Evolutionary conservation across 2,797 vertebrate genomes (phyloP).

Genomic region (Halcyon chelicuti): DNA sequence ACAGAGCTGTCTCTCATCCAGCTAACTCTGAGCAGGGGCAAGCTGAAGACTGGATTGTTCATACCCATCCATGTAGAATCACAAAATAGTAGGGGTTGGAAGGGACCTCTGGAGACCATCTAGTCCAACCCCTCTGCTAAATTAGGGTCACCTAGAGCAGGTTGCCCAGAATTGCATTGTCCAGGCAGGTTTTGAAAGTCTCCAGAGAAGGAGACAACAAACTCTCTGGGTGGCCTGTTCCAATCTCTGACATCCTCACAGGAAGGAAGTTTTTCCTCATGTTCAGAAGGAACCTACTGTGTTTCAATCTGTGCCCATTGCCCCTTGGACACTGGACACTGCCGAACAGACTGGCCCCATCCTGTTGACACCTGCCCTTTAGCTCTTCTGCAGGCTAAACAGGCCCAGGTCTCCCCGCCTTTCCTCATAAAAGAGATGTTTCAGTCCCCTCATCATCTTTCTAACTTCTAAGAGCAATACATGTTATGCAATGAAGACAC

Average conservation of each 20-base stretch:
- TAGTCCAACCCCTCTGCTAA: not conserved
- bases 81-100: not conserved
- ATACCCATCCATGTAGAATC: not conserved
- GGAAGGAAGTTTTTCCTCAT: not conserved
- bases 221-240: not conserved
- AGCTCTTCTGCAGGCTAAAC: too few species aligned
- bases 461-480: too few species aligned
- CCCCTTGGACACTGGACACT: not conserved
- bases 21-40: not conserved
- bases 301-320: not conserved
- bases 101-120: not conserved
- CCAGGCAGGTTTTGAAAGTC: not conserved
- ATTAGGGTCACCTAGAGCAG: not conserved
- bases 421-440: too few species aligned
- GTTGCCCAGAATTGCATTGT: not conserved
- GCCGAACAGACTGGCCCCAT: not conserved
- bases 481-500: not conserved
- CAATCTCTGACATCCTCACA: not conserved
- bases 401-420: too few species aligned
- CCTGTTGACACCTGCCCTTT: too few species aligned
- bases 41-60: accelerated
- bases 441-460: too few species aligned
- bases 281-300: not conserved
- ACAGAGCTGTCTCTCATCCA: not conserved
- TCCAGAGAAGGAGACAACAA: not conserved